Evolutionary conservation across 2,888 invertebrate genomes (phyloP).

Genomic region (Macrostomum cliftonense): DNA sequence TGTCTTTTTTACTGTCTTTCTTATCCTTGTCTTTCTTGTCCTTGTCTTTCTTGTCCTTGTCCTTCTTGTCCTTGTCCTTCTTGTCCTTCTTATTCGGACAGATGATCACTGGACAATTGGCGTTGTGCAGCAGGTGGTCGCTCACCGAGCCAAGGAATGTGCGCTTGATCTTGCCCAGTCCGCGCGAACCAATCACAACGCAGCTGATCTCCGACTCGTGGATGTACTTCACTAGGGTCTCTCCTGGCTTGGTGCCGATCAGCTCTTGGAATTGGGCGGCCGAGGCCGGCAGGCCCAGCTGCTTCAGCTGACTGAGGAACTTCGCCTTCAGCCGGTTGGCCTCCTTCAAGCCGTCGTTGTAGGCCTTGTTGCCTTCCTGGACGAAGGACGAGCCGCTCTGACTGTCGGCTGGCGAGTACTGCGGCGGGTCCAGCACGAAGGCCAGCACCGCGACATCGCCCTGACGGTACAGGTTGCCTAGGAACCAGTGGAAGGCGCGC

Average conservation of each 20-base stretch:
- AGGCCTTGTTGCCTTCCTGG: slow-evolving; percentile 10
- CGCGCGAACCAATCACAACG: slow-evolving; percentile 18
- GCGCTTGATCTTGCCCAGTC: slow-evolving; percentile 16
- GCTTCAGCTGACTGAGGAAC: slow-evolving; percentile 9
- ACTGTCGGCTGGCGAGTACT: slow-evolving; percentile 29
- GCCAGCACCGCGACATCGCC: slow-evolving; percentile 20
- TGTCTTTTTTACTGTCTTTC: no score
- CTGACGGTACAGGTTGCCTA: slow-evolving; percentile 21
- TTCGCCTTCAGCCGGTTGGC: slow-evolving; percentile 10
- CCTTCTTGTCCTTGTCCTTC: no score
- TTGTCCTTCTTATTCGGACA: slow-evolving; percentile 15
- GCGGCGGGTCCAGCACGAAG: slow-evolving; percentile 21
- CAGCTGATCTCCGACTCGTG: slow-evolving; percentile 16
- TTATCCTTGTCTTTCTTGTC: no score
- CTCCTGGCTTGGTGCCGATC: slow-evolving; percentile 18
- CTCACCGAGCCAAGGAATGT: slow-evolving; percentile 19
- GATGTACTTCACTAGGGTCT: slow-evolving; percentile 16
- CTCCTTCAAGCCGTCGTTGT: slow-evolving; percentile 7
- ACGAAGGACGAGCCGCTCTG: slow-evolving; percentile 13
- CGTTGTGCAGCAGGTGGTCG: slow-evolving; percentile 19
- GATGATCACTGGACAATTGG: slow-evolving; percentile 17
- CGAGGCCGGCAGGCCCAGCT: slow-evolving; percentile 4
- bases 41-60: no score
- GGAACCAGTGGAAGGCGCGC: slow-evolving; percentile 19
- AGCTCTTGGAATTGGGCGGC: slow-evolving; percentile 7